Conservation (phyloP, 2,888 invertebrate species). For the Drosophila monieri region DNA sequence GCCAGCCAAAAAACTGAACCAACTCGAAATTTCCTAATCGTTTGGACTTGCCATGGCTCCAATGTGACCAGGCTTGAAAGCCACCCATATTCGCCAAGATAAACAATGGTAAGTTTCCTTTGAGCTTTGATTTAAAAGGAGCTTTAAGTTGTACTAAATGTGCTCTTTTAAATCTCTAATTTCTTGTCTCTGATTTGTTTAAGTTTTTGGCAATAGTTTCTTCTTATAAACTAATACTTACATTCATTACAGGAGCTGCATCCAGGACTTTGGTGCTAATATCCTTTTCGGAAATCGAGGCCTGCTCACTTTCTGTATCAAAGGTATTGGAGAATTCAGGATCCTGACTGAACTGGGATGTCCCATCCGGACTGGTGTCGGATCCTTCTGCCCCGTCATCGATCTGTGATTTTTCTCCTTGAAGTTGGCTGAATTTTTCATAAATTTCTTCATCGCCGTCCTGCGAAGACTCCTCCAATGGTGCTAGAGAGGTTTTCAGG, state of each 20-base stretch:
- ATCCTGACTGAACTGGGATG: slow-evolving; percentile 34
- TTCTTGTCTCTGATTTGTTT: no score
- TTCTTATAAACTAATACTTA: slow-evolving; percentile 85
- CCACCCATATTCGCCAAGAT: slow-evolving; percentile 6
- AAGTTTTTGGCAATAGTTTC: background rate
- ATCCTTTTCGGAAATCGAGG: slow-evolving; percentile 45
- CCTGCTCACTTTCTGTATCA: slow-evolving; percentile 43
- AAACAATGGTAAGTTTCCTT: background rate
- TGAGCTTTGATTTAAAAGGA: background rate
- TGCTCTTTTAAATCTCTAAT: no score
- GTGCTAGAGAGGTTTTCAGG: slow-evolving; percentile 85
- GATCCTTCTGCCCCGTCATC: slow-evolving; percentile 60
- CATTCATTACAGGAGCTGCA: slow-evolving; percentile 89
- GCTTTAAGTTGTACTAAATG: background rate
- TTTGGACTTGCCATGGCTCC: slow-evolving; percentile 1
- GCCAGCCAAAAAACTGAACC: slow-evolving; percentile 27
- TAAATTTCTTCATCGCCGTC: background rate
- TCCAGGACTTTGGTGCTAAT: slow-evolving; percentile 85
- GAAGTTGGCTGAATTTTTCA: no score
- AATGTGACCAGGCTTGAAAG: slow-evolving; percentile 30
- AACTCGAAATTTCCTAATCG: slow-evolving; percentile 14
- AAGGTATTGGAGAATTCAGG: slow-evolving; percentile 46
- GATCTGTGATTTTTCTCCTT: background rate
- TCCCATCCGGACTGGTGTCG: slow-evolving; percentile 36
- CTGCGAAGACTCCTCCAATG: slow-evolving; percentile 80